Evolutionary conservation across 2,888 invertebrate genomes (phyloP).

Genomic region (Keiferia lycopersicella): DNA sequence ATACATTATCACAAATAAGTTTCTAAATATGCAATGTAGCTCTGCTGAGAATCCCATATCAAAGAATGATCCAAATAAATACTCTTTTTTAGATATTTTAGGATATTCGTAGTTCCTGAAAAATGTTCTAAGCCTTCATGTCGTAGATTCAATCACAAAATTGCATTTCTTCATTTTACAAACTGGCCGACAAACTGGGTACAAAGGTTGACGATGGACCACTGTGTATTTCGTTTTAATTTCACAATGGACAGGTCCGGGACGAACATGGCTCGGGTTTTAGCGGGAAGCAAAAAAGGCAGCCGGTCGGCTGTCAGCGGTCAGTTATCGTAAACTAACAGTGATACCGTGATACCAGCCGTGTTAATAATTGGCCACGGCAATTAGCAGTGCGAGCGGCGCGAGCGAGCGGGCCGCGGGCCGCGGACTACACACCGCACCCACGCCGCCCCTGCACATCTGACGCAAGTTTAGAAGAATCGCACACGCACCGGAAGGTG

Average conservation of each 20-base stretch:
- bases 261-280: slow-evolving; percentile 34
- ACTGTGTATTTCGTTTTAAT: slow-evolving; percentile 47
- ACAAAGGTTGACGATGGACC: too few species aligned
- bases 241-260: slow-evolving; percentile 44
- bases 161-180: too few species aligned
- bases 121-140: too few species aligned
- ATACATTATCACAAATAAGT: too few species aligned
- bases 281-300: slow-evolving; percentile 35
- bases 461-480: too few species aligned
- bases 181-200: too few species aligned
- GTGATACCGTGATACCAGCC: slow-evolving; percentile 53
- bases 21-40: too few species aligned
- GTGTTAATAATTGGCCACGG: slow-evolving; percentile 54
- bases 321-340: slow-evolving; percentile 53
- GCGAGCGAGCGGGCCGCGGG: slow-evolving; percentile 19
- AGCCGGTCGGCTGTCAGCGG: slow-evolving; percentile 37
- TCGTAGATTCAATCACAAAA: too few species aligned
- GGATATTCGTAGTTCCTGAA: too few species aligned
- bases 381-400: slow-evolving; percentile 47
- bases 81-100: too few species aligned
- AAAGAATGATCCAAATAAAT: too few species aligned
- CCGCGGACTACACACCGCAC: background rate
- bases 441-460: background rate
- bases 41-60: too few species aligned
- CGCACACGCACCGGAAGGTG: background rate